Evolutionary conservation across 1,140 invertebrate species (phyloP).

Genomic region (Caenorhabditis inopinata): DNA sequence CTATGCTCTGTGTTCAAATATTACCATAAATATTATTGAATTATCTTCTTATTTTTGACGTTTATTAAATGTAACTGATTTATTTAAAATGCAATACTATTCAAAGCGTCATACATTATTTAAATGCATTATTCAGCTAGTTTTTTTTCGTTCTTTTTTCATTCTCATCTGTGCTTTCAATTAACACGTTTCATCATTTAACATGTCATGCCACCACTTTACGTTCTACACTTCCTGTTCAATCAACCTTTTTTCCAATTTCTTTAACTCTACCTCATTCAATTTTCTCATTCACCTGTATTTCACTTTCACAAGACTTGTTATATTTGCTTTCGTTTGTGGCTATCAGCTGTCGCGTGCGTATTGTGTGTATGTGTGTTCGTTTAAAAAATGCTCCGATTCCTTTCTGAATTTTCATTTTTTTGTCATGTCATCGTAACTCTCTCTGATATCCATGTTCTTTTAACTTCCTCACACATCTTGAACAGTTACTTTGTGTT

Average conservation of each 20-base stretch:
- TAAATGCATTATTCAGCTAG: background rate
- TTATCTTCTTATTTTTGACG: no score
- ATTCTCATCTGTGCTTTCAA: background rate
- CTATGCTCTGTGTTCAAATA: no score
- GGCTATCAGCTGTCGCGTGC: constrained; percentile 30
- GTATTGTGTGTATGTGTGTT: constrained; percentile 34
- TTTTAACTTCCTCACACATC: background rate
- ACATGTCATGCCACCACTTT: constrained; percentile 9
- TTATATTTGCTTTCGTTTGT: constrained; percentile 29
- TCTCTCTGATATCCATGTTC: background rate
- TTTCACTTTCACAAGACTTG: background rate
- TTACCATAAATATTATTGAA: no score
- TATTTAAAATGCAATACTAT: no score
- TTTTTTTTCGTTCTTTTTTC: background rate
- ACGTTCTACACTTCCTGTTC: constrained; percentile 12
- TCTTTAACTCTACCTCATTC: background rate
- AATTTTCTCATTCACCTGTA: background rate
- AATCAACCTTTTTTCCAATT: background rate
- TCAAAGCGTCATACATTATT: no score
- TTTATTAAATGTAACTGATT: no score
- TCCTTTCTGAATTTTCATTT: constrained; percentile 21
- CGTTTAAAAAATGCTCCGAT: constrained; percentile 28
- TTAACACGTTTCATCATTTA: constrained; percentile 16
- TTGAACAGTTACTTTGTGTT: constrained; percentile 9
- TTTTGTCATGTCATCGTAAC: background rate